Evolutionary conservation across 2,797 vertebrate genomes (phyloP).

Genomic region (Thalassophryne amazonica): DNA sequence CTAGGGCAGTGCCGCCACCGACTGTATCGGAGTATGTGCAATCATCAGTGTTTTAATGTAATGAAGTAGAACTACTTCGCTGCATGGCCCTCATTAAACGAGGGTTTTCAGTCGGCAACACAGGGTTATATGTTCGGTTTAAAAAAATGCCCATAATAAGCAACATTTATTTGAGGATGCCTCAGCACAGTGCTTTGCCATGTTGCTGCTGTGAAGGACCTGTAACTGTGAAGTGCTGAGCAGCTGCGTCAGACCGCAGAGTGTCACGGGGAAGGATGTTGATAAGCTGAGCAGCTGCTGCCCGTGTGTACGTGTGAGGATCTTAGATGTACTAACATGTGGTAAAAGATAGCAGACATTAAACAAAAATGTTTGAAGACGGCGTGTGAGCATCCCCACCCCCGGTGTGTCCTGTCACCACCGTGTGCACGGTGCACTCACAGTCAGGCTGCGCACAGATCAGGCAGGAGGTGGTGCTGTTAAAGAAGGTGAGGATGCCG

Average conservation of each 20-base stretch:
- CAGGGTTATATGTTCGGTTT: no score
- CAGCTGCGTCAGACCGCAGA: slow-evolving; percentile 45
- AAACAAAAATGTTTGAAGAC: slow-evolving; percentile 35
- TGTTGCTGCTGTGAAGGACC: slow-evolving; percentile 15
- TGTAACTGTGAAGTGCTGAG: slow-evolving; percentile 27
- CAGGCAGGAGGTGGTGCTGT: slow-evolving; percentile 95
- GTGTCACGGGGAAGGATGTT: slow-evolving; percentile 39
- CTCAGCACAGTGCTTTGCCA: no score
- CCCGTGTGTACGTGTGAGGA: slow-evolving; percentile 15
- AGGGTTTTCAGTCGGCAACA: no score
- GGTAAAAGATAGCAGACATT: slow-evolving; percentile 37
- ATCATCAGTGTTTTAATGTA: no score
- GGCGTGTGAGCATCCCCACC: slow-evolving; percentile 1
- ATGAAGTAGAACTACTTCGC: no score
- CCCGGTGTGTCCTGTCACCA: slow-evolving; percentile 7
- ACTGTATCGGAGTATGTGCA: no score
- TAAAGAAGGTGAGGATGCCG: slow-evolving; percentile 94
- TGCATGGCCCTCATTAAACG: no score
- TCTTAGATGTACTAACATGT: slow-evolving; percentile 26
- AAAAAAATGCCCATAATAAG: neutral
- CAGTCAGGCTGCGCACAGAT: slow-evolving; percentile 98
- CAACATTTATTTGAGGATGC: slow-evolving; percentile 28
- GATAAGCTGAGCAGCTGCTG: slow-evolving; percentile 50
- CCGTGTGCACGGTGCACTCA: slow-evolving; percentile 75
- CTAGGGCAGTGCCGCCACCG: no score